Evolutionary conservation across 2,888 invertebrate species (phyloP).

Genomic region (Latheticus oryzae): DNA sequence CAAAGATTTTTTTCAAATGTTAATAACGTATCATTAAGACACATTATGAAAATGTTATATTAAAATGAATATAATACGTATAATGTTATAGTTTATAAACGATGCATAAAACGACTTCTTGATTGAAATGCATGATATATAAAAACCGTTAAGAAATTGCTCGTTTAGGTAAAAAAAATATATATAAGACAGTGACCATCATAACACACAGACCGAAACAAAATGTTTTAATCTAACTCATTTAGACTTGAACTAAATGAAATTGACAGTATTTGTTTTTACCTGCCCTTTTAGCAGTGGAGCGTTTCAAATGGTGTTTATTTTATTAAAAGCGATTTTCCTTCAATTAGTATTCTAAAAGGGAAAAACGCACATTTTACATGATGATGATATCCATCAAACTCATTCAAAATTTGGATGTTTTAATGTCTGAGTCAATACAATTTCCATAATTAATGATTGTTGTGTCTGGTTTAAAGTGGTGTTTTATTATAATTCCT

Average conservation of each 20-base stretch:
- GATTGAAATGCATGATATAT: conserved; percentile 35
- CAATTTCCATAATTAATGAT: conserved; percentile 35
- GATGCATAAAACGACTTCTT: conserved; percentile 19
- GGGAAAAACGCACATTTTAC: not conserved
- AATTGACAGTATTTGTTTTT: conserved; percentile 3
- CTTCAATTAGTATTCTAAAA: conserved; percentile 14
- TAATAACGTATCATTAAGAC: too few species aligned
- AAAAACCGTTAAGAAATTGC: conserved; percentile 30
- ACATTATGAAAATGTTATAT: too few species aligned
- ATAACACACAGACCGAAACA: conserved; percentile 35
- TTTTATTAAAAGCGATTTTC: conserved; percentile 13
- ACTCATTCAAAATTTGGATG: conserved; percentile 3
- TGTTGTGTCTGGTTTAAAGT: conserved; percentile 19
- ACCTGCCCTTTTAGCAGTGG: conserved; percentile 3
- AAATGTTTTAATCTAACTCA: conserved; percentile 27
- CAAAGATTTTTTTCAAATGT: too few species aligned
- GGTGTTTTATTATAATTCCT: conserved; percentile 28
- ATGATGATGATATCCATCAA: not conserved
- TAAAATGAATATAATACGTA: too few species aligned
- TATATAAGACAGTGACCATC: conserved; percentile 36
- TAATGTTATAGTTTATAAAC: conserved; percentile 22
- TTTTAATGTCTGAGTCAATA: conserved; percentile 7
- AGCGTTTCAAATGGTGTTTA: conserved; percentile 10
- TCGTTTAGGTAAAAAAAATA: conserved; percentile 35
- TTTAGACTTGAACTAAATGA: conserved; percentile 4